These are phyloP conservation scores for Camptogramma bilineatum DNA, from an alignment of 2,888 invertebrate species.

Conservation along the genomic window DNA sequence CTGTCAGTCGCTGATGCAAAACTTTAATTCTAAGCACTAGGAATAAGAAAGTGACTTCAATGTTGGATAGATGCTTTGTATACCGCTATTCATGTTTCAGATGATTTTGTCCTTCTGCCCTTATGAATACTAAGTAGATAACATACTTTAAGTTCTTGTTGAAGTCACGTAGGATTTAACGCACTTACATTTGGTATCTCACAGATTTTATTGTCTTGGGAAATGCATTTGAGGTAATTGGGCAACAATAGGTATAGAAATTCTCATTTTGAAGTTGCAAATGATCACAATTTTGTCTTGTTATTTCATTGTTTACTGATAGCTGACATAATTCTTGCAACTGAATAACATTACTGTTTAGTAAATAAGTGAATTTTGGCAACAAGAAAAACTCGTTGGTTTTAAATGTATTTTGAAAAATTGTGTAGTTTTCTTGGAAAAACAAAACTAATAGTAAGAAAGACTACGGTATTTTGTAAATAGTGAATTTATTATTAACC, in stretches of 20 bases:
- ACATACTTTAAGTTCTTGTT: constrained; percentile 15
- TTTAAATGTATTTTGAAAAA: constrained; percentile 21
- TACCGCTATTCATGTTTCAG: constrained; percentile 10
- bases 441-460: constrained; percentile 22
- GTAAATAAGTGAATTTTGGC: constrained; percentile 17
- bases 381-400: neutral
- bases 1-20: constrained; percentile 4
- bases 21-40: constrained; percentile 35
- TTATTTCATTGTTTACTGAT: constrained; percentile 6
- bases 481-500: constrained; percentile 75
- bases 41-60: constrained; percentile 56
- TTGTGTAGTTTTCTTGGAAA: constrained; percentile 26
- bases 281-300: constrained; percentile 1
- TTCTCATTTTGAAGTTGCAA: constrained; percentile 20
- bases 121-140: constrained; percentile 15
- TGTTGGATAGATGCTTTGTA: constrained; percentile 27
- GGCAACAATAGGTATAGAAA: constrained; percentile 17
- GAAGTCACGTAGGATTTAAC: constrained; percentile 23
- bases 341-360: constrained; percentile 2
- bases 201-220: constrained; percentile 18
- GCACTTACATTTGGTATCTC: constrained; percentile 32
- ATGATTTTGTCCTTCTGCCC: constrained; percentile 16
- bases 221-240: constrained; percentile 12
- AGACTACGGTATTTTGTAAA: constrained; percentile 74
- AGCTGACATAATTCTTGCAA: constrained; percentile 18